These are phyloP conservation scores for Tyria jacobaeae DNA, from an alignment of 2,888 invertebrate genomes.

Conservation along the genomic window DNA sequence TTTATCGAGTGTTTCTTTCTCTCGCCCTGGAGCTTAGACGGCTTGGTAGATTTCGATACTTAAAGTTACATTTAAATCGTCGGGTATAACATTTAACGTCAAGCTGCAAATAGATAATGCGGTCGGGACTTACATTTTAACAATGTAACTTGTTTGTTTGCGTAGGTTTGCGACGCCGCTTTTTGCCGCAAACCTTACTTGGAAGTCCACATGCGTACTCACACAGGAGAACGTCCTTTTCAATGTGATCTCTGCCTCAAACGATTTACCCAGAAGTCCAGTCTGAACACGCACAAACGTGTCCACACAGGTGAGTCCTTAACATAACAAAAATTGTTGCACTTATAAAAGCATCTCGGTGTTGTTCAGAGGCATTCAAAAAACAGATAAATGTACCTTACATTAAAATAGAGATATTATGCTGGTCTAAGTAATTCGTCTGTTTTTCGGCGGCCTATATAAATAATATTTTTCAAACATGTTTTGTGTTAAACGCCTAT, in stretches of 20 bases:
- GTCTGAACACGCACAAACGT: conserved; percentile 92
- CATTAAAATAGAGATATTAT: not conserved
- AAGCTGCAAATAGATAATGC: too few relatives aligned
- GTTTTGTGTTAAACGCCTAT: conserved; percentile 28
- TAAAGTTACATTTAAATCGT: too few relatives aligned
- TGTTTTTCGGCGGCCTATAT: conserved; percentile 46
- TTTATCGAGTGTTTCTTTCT: too few relatives aligned
- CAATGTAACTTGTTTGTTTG: too few relatives aligned
- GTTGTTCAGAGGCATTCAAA: conserved; percentile 42
- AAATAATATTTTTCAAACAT: conserved; percentile 53
- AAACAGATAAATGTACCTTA: conserved; percentile 35
- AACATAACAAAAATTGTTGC: conserved; percentile 29
- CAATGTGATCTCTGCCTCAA: conserved; percentile 92
- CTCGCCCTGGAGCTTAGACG: too few relatives aligned
- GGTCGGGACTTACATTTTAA: too few relatives aligned
- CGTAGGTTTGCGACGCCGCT: conserved; percentile 90
- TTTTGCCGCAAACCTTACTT: conserved; percentile 93
- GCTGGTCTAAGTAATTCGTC: conserved; percentile 4
- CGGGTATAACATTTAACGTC: too few relatives aligned
- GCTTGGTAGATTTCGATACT: too few relatives aligned
- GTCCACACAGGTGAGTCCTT: conserved; percentile 88
- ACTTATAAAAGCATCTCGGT: conserved; percentile 35
- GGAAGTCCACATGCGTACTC: conserved; percentile 93
- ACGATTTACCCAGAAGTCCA: conserved; percentile 93
- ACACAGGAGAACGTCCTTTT: conserved; percentile 92